Evolutionary conservation across 2,888 invertebrate genomes (phyloP), one percentile per base, ranked within the genome.

Genomic region (Ametastegia equiseti): DNA sequence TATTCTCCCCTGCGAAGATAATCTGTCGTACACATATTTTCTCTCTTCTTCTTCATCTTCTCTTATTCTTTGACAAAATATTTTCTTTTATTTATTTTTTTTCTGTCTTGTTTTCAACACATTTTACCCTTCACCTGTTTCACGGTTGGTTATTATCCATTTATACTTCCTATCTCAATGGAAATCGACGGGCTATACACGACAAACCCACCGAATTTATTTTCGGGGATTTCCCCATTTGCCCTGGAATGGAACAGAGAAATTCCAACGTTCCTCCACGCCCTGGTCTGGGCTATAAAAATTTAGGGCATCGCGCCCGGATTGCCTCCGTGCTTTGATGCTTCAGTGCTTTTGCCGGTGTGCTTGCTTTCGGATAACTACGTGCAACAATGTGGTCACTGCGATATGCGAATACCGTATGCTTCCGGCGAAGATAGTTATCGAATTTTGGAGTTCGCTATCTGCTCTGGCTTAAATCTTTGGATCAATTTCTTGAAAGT

Each of bases 331-430:
- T 45, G 71, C 71, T 71, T 71, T 42, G 15, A 47, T 11, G 45
- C 71, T 71, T 47, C 27, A 71, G 30, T 45, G 23, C 3, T 47
- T 42, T 27, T 45, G 6, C n/a, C n/a, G n/a, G n/a, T n/a, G n/a
- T n/a, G n/a, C n/a, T n/a, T 71, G 45, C 71, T 47, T 71, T 71
- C 23, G 71, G 47, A 71, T 71, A 71, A 71, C 71, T 19, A 45
- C 30, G 71, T 71, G 30, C 27, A 9, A 71, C 30, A n/a, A n/a
- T n/a, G 15, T 39, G n/a, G n/a, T 65, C 23, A 9, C 36, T 65
- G n/a, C n/a, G 30, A n/a, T 65, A 19, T 36, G 9, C n/a, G 19
- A 65, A 60, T 30, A 60, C 39, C n/a, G 65, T 36, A 23, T 36
- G 39, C 0, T 36, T 23, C 5, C 7, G 9, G 36, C 2, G 11